Conservation (phyloP, 2,113 vertebrate species). For the Cnemophilus loriae region DNA sequence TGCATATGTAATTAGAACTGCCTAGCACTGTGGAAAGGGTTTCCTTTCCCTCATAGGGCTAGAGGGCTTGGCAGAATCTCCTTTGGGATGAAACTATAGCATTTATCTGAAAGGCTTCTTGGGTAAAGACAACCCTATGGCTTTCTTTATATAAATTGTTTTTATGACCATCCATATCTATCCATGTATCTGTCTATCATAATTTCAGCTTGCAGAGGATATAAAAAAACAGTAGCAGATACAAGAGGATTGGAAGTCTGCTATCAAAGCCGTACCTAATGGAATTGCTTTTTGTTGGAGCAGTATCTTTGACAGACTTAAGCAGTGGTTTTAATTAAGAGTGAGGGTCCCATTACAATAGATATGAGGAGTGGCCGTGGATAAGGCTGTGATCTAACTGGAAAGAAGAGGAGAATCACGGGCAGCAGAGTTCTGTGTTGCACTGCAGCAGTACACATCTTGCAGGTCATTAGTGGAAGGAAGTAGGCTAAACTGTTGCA, state of each 20-base stretch:
- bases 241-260: background rate
- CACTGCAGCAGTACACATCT: rapidly evolving
- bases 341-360: background rate
- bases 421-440: background rate
- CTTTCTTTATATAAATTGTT: background rate
- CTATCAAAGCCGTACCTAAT: background rate
- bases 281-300: background rate
- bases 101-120: background rate
- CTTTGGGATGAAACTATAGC: background rate
- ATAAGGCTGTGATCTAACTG: background rate
- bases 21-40: background rate
- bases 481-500: background rate
- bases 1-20: background rate
- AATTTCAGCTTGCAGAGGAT: background rate
- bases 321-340: background rate
- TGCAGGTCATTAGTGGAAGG: background rate
- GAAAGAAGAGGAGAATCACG: background rate
- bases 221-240: background rate
- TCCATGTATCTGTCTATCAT: background rate
- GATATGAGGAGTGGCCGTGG: background rate
- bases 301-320: background rate
- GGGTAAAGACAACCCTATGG: background rate
- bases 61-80: background rate
- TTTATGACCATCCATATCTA: background rate
- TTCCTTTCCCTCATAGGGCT: background rate